These are phyloP conservation scores for Vanessa cardui DNA, from an alignment of 2,888 invertebrate genomes.

Conservation along the genomic window DNA sequence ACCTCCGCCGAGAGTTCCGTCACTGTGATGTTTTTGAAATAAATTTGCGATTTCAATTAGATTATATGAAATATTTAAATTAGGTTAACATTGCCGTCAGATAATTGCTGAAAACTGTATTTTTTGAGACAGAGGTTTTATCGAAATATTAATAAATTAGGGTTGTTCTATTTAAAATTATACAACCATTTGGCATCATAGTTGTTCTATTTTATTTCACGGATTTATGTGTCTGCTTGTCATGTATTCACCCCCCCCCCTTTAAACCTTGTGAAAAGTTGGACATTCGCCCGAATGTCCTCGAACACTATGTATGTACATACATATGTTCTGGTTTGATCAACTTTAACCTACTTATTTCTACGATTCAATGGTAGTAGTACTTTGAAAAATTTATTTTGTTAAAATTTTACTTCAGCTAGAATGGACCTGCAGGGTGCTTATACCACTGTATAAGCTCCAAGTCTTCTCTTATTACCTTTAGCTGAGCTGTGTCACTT, in stretches of 20 bases:
- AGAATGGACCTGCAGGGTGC: too few relatives aligned
- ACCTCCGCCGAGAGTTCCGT: too few relatives aligned
- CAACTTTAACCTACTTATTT: conserved; percentile 19
- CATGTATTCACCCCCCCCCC: background rate
- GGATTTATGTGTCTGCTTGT: conserved; percentile 13
- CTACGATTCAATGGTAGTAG: background rate
- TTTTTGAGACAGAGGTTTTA: too few relatives aligned
- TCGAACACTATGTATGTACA: conserved; percentile 13
- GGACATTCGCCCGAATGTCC: conserved; percentile 25
- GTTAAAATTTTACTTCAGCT: background rate
- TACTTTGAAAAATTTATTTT: background rate
- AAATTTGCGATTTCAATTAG: too few relatives aligned
- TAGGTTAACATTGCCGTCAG: too few relatives aligned
- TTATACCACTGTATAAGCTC: too few relatives aligned
- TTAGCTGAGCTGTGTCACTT: too few relatives aligned
- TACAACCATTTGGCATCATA: conserved; percentile 8
- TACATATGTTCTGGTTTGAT: conserved; percentile 15
- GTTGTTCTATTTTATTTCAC: conserved; percentile 1
- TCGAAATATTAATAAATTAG: too few relatives aligned
- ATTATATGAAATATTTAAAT: too few relatives aligned
- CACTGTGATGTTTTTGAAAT: too few relatives aligned
- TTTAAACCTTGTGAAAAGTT: conserved; percentile 5
- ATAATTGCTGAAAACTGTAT: too few relatives aligned
- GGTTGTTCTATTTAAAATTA: background rate
- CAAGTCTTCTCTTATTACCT: too few relatives aligned